Percentiles rank a stretch among this genome's conserved stretches.
These are phyloP conservation scores for Drosophila arizonae DNA, from an alignment of 1,140 invertebrate species.

Conservation along the genomic window DNA sequence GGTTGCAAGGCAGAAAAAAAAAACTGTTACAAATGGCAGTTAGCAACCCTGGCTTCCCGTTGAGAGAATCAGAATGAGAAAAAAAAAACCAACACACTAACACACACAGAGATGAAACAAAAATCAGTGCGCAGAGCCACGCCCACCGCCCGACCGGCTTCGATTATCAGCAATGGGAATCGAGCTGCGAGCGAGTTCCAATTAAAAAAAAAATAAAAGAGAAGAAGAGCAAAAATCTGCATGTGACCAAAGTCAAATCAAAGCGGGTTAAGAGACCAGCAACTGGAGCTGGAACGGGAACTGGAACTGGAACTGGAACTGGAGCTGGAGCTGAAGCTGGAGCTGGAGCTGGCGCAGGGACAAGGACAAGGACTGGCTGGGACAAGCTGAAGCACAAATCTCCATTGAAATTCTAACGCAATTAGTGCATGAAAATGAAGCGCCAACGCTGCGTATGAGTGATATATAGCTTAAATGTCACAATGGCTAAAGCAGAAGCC, in stretches of 20 bases:
- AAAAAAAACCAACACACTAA: conserved; percentile 7
- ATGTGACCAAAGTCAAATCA: conserved; percentile 54
- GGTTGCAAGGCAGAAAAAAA: conserved; percentile 56
- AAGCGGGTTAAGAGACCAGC: conserved; percentile 18
- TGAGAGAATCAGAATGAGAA: conserved; percentile 14
- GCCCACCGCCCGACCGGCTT: conserved; percentile 28
- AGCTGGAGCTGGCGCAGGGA: not conserved
- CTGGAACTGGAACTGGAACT: not conserved
- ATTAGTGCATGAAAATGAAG: conserved; percentile 81
- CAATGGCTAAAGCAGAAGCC: conserved; percentile 40
- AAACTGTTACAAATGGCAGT: conserved; percentile 56
- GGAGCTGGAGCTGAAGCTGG: not conserved
- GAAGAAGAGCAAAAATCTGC: conserved; percentile 34
- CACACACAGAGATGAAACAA: conserved; percentile 23
- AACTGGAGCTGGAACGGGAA: not conserved
- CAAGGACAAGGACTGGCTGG: not conserved
- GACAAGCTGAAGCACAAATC: not conserved
- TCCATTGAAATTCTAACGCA: conserved; percentile 78
- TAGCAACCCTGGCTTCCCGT: conserved; percentile 24
- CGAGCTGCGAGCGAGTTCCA: conserved; percentile 36
- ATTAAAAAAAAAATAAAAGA: conserved; percentile 45
- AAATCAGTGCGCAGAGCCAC: conserved; percentile 34
- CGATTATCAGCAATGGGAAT: conserved; percentile 38
- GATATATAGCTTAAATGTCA: conserved; percentile 77
- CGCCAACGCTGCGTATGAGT: conserved; percentile 77